A percentile compares a stretch with the other conserved stretches of the same genome.
Conservation (phyloP, 2,888 invertebrate species). For the Ryuthela nishihirai region DNA sequence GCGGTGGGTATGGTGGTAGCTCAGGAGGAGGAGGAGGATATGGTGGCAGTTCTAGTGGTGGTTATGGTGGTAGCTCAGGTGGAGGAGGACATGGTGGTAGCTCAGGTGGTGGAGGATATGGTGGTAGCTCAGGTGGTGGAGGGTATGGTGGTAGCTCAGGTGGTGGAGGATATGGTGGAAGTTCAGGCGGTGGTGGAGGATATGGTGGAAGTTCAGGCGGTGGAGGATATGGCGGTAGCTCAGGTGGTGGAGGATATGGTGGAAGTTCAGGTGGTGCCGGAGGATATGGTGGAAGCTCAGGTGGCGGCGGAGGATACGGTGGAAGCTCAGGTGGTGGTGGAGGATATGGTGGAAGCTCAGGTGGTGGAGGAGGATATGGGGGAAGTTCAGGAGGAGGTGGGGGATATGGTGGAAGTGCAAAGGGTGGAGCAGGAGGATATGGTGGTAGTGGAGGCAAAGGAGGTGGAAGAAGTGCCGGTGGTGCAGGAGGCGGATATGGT, state of each 20-base stretch:
- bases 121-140: constrained; percentile 9
- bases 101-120: constrained; percentile 5
- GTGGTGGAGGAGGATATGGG: constrained; percentile 9
- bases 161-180: constrained; percentile 5
- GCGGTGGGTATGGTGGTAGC: constrained; percentile 10
- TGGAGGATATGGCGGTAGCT: constrained; percentile 4
- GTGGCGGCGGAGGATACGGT: constrained; percentile 6
- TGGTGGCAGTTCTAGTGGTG: not conserved
- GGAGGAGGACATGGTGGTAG: constrained; percentile 7
- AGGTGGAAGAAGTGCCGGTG: constrained; percentile 6
- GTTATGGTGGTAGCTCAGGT: not conserved
- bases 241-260: constrained; percentile 13
- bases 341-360: constrained; percentile 6
- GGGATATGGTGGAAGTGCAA: constrained; percentile 13
- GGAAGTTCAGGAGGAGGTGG: constrained; percentile 5
- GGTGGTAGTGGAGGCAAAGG: constrained; percentile 5
- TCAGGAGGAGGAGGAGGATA: constrained; percentile 3
- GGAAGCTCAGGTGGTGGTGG: not conserved
- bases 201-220: not conserved
- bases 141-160: constrained; percentile 16
- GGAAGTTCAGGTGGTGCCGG: constrained; percentile 8
- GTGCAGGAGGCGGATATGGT: constrained; percentile 18
- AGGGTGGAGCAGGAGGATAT: constrained; percentile 10
- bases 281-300: not conserved
- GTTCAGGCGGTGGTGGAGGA: no score